Conservation (phyloP, 2,888 invertebrate species). For the Trachelus tabidus region DNA sequence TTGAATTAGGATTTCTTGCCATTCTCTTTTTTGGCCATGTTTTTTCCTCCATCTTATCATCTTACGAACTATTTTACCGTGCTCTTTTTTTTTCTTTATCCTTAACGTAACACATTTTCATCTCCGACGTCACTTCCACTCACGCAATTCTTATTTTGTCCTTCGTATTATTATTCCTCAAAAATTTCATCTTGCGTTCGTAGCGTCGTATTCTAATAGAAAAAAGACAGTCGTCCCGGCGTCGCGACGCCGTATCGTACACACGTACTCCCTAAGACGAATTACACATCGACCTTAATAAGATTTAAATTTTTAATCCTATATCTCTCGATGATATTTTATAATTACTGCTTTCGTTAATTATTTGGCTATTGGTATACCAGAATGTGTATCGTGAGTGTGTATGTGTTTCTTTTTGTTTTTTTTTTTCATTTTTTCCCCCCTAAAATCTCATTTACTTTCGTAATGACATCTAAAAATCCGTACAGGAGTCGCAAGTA, state of each 20-base stretch:
- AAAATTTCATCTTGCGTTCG: neutral
- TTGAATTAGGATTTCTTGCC: constrained; percentile 31
- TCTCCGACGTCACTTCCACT: neutral
- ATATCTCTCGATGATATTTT: constrained; percentile 28
- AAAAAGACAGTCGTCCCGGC: neutral
- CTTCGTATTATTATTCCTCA: neutral
- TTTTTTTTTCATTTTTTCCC: constrained; percentile 16
- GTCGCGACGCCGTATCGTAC: constrained; percentile 3
- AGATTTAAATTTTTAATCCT: constrained; percentile 33
- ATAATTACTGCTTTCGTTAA: constrained; percentile 33
- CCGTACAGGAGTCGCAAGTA: constrained; percentile 20
- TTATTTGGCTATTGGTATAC: constrained; percentile 37
- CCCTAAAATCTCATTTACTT: neutral
- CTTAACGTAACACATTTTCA: neutral
- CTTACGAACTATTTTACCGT: constrained; percentile 61
- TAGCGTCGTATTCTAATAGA: neutral
- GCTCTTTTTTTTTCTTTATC: constrained; percentile 39
- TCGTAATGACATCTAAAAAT: constrained; percentile 26
- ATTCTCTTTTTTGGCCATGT: constrained; percentile 12
- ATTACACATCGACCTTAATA: constrained; percentile 49
- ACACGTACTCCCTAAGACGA: constrained; percentile 35
- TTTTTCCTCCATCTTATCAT: constrained; percentile 15
- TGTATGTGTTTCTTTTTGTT: neutral
- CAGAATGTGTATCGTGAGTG: constrained; percentile 25
- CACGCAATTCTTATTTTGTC: neutral